Evolutionary conservation across 37 sponge, comb jelly and placozoan genomes (phyloP), one percentile per base, ranked within the genome.

Genomic region (Lycopodina hypogea): DNA sequence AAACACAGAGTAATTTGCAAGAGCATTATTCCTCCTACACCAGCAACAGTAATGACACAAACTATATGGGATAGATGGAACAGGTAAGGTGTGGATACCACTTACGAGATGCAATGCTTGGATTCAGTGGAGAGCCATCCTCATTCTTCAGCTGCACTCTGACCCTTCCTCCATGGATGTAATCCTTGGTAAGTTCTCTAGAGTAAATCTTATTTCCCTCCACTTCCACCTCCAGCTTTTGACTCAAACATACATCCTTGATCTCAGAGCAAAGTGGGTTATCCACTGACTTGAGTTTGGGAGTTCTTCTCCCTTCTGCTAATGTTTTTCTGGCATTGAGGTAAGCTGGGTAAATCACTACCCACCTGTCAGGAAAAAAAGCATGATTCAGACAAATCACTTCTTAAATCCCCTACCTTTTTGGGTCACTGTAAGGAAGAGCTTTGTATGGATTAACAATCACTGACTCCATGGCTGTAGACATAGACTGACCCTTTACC

Each of bases 181-280:
- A 69, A 42, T 94, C 94, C 62, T 66, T 80, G 23, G 61, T 30
- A 22, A 18, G 84, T 23, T 91, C 92, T 67, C 92, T 30, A 26
- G 88, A 85, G 48, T 94, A 94, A 51, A 84, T 83, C 68, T 82
- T 80, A 33, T 42, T 30, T 15, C 42, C 80, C 32, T 76, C 76
- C n/a, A 76, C 14, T 41, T 78, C 73, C 19, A 52, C 71, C 17
- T 69, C 24, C 41, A 81, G 29, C 50, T 68, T 7, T 29, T 82
- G 93, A 39, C 84, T 79, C 12, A 33, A 22, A 36, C 92, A 86
- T 18, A 93, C 91, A 60, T 93, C 92, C 33, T 65, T 45, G 21
- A 93, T 93, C 76, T 93, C 93, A 17, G 75, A 18, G 72, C 91
- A 89, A 2, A 78, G 56, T 36, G 93, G 93, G 45, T 82, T 85